Evolutionary conservation across 2,888 invertebrate species (phyloP).

Genomic region (Dicyrtoma fusca): DNA sequence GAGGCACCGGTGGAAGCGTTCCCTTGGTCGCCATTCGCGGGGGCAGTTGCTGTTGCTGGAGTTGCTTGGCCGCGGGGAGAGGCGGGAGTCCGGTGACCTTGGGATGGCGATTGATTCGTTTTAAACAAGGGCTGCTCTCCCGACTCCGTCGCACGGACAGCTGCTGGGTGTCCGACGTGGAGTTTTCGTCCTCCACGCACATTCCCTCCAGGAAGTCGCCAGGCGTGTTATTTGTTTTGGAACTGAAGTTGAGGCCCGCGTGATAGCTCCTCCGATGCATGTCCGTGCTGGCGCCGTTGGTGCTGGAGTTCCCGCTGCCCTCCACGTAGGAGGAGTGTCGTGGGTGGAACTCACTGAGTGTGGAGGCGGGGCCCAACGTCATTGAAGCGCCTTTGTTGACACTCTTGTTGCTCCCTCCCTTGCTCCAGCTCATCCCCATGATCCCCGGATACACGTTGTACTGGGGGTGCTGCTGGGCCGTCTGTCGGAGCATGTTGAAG

Average conservation of each 20-base stretch:
- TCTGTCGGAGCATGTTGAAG: slow-evolving; percentile 25
- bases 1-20: slow-evolving; percentile 19
- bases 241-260: too few species aligned
- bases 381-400: neutral
- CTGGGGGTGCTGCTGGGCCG: slow-evolving; percentile 1
- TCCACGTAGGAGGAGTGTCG: slow-evolving; percentile 16
- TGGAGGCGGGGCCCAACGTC: neutral
- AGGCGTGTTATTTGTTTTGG: too few species aligned
- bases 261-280: too few species aligned
- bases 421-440: slow-evolving; percentile 32
- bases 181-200: neutral
- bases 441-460: slow-evolving; percentile 3
- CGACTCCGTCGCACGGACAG: slow-evolving; percentile 42
- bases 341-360: slow-evolving; percentile 50
- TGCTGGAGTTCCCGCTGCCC: neutral
- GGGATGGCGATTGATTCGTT: slow-evolving; percentile 45
- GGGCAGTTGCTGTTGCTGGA: too few species aligned
- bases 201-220: neutral
- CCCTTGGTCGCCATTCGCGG: neutral
- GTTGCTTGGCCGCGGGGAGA: slow-evolving; percentile 33
- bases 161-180: neutral
- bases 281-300: too few species aligned
- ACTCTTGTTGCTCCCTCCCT: slow-evolving; percentile 12
- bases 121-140: slow-evolving; percentile 53
- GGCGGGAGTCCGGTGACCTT: slow-evolving; percentile 53